Evolutionary conservation across 2,113 vertebrate species (phyloP), one percentile per base, ranked within the genome.

Genomic region (Macrotus californicus): DNA sequence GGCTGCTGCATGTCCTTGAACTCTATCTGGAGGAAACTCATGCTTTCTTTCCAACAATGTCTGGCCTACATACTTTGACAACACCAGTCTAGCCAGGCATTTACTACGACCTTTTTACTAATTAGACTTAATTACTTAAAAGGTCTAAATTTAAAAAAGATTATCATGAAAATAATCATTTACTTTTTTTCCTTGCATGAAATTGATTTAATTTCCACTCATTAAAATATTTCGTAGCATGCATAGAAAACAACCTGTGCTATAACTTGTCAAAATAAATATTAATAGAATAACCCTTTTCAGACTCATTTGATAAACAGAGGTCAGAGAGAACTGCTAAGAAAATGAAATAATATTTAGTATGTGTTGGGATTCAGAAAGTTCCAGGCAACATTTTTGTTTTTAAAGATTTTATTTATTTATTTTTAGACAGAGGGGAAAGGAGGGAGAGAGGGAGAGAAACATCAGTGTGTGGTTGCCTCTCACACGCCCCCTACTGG

Each of bases 151-250:
- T 61, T 19, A 5, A 43, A 79, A 48, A 50, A 29, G 66, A 69
- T 83, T 31, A 93, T 76, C 89, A 77, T 80, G 77, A 91, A 94
- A 88, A 64, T 3, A 31, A 77, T 59, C n/a, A 48, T 73, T 95
- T 72, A 48, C 81, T 85, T 73, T 90, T 52, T 83, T 91, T 34
- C 36, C 24, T 93, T 87, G 89, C 46, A 56, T 18, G 85, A 89
- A 85, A 24, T 46, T 94, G 69, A 90, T 70, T 95, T 91, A 93
- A 94, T 80, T 94, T 93, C n/a, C 8, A 48, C 89, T 72, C 12
- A 80, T 72, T 79, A 79, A 75, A 66, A 64, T 87, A 82, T 82
- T 76, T 54, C 22, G 59, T 36, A 83, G 48, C 24, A 87, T 24
- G 52, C 39, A 54, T 72, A 46, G 84, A 91, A 94, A 95, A 80